Evolutionary conservation across 2,113 vertebrate species (phyloP).

Genomic region (Melanotaenia duboulayi): DNA sequence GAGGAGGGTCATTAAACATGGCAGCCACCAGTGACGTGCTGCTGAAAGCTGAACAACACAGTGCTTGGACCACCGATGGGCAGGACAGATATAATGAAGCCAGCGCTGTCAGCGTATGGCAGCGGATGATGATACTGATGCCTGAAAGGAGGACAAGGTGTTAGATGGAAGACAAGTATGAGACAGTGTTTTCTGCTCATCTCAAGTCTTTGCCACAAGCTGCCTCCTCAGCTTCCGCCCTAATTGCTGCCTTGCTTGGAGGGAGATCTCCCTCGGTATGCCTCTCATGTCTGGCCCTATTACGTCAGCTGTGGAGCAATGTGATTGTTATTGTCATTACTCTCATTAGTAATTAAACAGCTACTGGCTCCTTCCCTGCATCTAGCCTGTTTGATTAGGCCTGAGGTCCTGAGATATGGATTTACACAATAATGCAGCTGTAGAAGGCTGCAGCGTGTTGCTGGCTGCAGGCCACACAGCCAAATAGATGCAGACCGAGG

Average conservation of each 20-base stretch:
- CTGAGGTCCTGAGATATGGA: conserved; percentile 68
- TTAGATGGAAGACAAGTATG: conserved; percentile 36
- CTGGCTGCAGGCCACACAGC: conserved; percentile 11
- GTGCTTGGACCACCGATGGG: conserved; percentile 41
- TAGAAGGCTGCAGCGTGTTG: neutral
- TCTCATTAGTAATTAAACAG: conserved; percentile 76
- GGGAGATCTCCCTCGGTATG: conserved; percentile 61
- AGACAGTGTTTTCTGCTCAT: conserved; percentile 48
- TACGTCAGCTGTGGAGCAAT: conserved; percentile 62
- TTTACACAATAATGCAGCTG: conserved; percentile 30
- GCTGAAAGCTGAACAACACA: conserved; percentile 38
- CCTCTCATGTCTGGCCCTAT: conserved; percentile 52
- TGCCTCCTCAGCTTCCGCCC: conserved; percentile 48
- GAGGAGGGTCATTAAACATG: conserved; percentile 72
- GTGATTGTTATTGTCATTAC: conserved; percentile 72
- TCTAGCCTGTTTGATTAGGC: conserved; percentile 65
- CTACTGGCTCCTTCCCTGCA: conserved; percentile 65
- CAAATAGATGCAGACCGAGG: neutral
- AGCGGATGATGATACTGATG: conserved; percentile 54
- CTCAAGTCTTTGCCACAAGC: conserved; percentile 59
- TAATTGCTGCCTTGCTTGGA: conserved; percentile 76
- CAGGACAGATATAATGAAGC: conserved; percentile 59
- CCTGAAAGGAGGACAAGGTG: conserved; percentile 60
- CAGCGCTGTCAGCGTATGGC: conserved; percentile 43
- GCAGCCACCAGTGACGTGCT: conserved; percentile 51